Base-by-base conservation (phyloP, 2,797 vertebrate genomes). In the Alectoris magna region DNA sequence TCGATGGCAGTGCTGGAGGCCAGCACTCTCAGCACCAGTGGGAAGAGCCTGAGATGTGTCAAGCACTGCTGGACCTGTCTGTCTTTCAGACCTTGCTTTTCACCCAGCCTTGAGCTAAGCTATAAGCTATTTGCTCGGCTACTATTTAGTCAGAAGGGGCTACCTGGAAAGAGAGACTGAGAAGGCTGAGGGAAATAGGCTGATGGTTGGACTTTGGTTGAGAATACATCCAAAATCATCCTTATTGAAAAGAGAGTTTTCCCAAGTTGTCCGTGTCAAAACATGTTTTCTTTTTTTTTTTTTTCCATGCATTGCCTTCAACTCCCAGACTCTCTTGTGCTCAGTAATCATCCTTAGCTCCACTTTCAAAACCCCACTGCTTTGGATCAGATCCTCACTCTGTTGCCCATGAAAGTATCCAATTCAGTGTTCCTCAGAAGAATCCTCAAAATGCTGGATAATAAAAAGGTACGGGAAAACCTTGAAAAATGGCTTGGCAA, bases 1-100 rank as follows among this genome's bases (percentile, higher is more conserved):
- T 94, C 44, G 74, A 77, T 74, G 71, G 12, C 63, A 3, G 5
- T 31, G 48, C 62, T 84, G 76, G 87, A 89, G 23, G 36, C 79
- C 48, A 56, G 11, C 46, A 60, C 24, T 77, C 56, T 68, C 66
- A 16, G n/a, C 53, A 15, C 9, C 17, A 0, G 29, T 26, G 24
- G 10, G 51, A 63, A 66, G 48, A 39, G 67, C 70, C 72, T n/a
- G 78, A 43, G 70, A 64, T 14, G 7, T 3, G 22, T 49, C 43
- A 26, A 31, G 31, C 10, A 0, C 19, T 43, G 31, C 78, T 8
- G 1, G 66, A 12, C 14, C 53, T 59, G 5, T 4, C 53, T 59
- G 5, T 4, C 43, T 49, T 48, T 51, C 36, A 23, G 41, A 43
- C 29, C 24, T 14, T 7, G 29, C 9, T 11, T 64, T 16, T 10